Evolutionary conservation across 92 coral and sea anemone species (phyloP).

Genomic region (Meandrina meandrites): DNA sequence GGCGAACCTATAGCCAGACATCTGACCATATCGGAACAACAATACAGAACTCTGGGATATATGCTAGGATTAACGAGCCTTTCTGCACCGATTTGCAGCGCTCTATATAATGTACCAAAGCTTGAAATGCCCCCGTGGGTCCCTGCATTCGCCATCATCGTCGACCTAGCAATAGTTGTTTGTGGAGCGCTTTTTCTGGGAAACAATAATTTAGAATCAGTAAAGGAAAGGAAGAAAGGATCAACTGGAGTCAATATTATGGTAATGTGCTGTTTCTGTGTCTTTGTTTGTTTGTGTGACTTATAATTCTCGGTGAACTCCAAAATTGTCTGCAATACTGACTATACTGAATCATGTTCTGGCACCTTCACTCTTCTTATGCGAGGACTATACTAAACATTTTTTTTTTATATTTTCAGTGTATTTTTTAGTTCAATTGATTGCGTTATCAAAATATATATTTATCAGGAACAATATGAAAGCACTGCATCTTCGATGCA

Average conservation of each 20-base stretch:
- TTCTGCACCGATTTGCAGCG: slow-evolving; percentile 41
- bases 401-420: too few relatives aligned
- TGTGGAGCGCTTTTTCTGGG: slow-evolving; percentile 38
- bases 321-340: not conserved
- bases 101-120: slow-evolving; percentile 28
- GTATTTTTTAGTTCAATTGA: too few relatives aligned
- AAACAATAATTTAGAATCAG: slow-evolving; percentile 20
- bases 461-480: too few relatives aligned
- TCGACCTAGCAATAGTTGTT: slow-evolving; percentile 35
- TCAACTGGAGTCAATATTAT: slow-evolving; percentile 50
- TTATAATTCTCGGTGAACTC: not conserved
- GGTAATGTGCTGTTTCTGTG: slow-evolving; percentile 17
- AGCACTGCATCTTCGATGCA: too few relatives aligned
- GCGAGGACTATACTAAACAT: too few relatives aligned
- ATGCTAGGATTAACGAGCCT: slow-evolving; percentile 48
- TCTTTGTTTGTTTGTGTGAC: too few relatives aligned
- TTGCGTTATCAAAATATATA: too few relatives aligned
- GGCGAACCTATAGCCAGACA: not conserved
- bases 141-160: slow-evolving; percentile 25
- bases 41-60: slow-evolving; percentile 35
- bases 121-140: slow-evolving; percentile 45
- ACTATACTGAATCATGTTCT: not conserved
- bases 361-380: too few relatives aligned
- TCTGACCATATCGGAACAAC: slow-evolving; percentile 16
- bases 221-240: slow-evolving; percentile 15